Evolutionary conservation across 2,113 vertebrate genomes (phyloP).

Genomic region (Epinephelus lanceolatus): DNA sequence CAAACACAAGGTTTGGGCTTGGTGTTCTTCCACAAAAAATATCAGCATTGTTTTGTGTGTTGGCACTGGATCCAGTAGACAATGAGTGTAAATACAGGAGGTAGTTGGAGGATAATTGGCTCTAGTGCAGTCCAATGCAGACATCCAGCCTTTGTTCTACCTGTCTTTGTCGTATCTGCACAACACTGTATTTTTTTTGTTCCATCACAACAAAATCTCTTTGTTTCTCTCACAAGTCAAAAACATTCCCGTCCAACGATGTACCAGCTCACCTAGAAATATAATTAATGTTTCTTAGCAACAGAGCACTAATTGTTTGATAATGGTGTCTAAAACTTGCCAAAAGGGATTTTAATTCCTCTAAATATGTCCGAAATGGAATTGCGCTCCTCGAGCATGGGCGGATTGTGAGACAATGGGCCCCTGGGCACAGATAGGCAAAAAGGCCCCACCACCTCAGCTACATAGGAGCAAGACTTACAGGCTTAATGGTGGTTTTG

Average conservation of each 20-base stretch:
- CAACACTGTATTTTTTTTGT: neutral
- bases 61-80: neutral
- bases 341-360: neutral
- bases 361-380: conserved; percentile 7
- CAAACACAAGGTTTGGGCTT: conserved; percentile 2
- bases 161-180: conserved; percentile 2
- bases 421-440: no score
- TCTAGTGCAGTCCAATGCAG: neutral
- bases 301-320: neutral
- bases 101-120: conserved; percentile 16
- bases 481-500: no score
- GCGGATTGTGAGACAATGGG: no score
- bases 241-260: neutral
- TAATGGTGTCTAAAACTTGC: neutral
- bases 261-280: neutral
- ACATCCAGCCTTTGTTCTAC: neutral
- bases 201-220: neutral
- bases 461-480: no score
- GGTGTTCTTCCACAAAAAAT: neutral
- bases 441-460: no score
- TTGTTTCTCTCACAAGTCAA: conserved; percentile 18
- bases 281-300: conserved; percentile 1
- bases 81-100: neutral
- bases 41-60: neutral
- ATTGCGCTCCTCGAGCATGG: neutral